These are phyloP conservation scores for Microplitis mediator DNA, from an alignment of 1,140 invertebrate species.

Conservation along the genomic window DNA sequence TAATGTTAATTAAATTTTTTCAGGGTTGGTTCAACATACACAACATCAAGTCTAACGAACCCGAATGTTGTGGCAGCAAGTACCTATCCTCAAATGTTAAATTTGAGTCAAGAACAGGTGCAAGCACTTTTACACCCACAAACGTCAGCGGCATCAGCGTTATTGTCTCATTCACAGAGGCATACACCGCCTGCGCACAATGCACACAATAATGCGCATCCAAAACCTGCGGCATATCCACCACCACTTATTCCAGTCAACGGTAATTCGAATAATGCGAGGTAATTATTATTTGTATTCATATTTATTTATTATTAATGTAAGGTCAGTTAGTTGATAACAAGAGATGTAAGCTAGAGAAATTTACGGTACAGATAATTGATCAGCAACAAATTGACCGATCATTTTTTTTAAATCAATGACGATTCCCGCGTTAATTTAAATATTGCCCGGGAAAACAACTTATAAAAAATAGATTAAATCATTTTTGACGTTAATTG, in stretches of 20 bases:
- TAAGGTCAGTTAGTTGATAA: neutral
- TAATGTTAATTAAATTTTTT: slow-evolving; percentile 35
- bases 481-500: too few relatives aligned
- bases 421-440: too few relatives aligned
- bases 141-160: slow-evolving; percentile 44
- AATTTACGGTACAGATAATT: too few relatives aligned
- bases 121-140: slow-evolving; percentile 58
- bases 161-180: slow-evolving; percentile 56
- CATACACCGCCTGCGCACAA: slow-evolving; percentile 57
- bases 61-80: slow-evolving; percentile 55
- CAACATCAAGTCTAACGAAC: slow-evolving; percentile 54
- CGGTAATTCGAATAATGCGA: slow-evolving; percentile 45
- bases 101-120: slow-evolving; percentile 56
- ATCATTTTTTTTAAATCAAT: too few relatives aligned
- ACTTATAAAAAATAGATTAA: too few relatives aligned
- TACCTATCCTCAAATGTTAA: slow-evolving; percentile 58
- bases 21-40: slow-evolving; percentile 62
- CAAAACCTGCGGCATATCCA: slow-evolving; percentile 57
- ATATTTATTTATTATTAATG: neutral
- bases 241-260: slow-evolving; percentile 66
- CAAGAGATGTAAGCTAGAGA: neutral
- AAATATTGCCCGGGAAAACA: too few relatives aligned
- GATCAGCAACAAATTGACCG: too few relatives aligned
- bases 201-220: slow-evolving; percentile 36
- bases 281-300: slow-evolving; percentile 30